phyloP scores from a whole-genome alignment of 1,140 invertebrate species.

The Mizuhopecten yessoensis region DNA sequence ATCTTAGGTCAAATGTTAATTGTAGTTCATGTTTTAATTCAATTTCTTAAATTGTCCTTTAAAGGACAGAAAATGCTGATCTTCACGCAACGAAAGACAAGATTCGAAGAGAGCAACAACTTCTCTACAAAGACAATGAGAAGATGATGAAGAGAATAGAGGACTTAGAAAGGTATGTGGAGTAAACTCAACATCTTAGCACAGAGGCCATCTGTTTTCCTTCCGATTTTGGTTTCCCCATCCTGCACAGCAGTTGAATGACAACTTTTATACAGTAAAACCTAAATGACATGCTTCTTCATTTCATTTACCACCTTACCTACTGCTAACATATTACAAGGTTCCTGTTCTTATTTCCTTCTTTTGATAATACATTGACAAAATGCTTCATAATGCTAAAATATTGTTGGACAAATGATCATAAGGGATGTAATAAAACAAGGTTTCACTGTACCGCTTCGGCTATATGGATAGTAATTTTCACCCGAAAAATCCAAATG shows the following conservation, averaged over 20 bases:
- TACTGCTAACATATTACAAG: no score
- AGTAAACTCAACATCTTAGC: not conserved
- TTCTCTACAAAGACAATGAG: conserved; percentile 95
- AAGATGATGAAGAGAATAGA: conserved; percentile 93
- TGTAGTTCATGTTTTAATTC: not conserved
- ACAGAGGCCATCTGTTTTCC: not conserved
- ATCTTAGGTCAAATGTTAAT: no score
- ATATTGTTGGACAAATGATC: no score
- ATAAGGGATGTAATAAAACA: no score
- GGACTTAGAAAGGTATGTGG: conserved; percentile 84
- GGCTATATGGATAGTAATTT: no score
- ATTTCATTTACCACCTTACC: no score
- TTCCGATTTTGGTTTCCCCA: not conserved
- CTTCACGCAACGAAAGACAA: conserved; percentile 91
- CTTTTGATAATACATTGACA: no score
- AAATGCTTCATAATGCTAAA: no score
- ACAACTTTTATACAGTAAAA: not conserved
- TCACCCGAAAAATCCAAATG: no score
- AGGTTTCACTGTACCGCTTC: no score
- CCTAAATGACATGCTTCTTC: not conserved
- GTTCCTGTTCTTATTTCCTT: no score
- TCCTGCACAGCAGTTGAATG: not conserved
- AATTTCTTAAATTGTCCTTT: conserved; percentile 48
- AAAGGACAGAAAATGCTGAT: conserved; percentile 91
- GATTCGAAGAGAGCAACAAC: conserved; percentile 93